phyloP scores from a whole-genome alignment of 2,113 vertebrate genomes.

The Nothoprocta perdicaria region DNA sequence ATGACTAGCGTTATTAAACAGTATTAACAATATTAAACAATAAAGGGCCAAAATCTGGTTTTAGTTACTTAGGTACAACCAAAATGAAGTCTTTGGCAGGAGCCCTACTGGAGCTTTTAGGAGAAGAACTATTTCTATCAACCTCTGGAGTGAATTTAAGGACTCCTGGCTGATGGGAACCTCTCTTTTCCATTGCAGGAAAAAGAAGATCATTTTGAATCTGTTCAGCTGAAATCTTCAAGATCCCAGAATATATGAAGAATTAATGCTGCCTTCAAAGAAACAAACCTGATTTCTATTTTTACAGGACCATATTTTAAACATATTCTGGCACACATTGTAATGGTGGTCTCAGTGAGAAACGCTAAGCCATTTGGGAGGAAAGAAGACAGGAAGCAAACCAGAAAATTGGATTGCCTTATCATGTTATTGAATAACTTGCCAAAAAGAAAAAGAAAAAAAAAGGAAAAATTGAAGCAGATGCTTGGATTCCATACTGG shows the following conservation, averaged over 20 bases:
- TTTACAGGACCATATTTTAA: slow-evolving; percentile 73
- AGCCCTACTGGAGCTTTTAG: background rate
- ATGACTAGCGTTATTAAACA: background rate
- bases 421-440: slow-evolving; percentile 73
- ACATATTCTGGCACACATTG: slow-evolving; percentile 60
- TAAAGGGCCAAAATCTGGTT: background rate
- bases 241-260: slow-evolving; percentile 87
- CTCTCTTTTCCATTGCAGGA: slow-evolving; percentile 81
- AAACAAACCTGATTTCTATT: slow-evolving; percentile 71
- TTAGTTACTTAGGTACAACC: background rate
- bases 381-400: slow-evolving; percentile 59
- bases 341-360: slow-evolving; percentile 62
- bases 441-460: slow-evolving; percentile 65
- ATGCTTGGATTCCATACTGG: slow-evolving; percentile 68
- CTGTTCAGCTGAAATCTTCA: slow-evolving; percentile 93
- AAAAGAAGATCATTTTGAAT: slow-evolving; percentile 91
- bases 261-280: slow-evolving; percentile 67
- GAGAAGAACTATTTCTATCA: background rate
- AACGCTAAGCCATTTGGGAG: slow-evolving; percentile 34
- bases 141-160: background rate
- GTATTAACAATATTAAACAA: background rate
- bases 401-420: slow-evolving; percentile 76
- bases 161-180: background rate
- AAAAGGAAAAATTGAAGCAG: slow-evolving; percentile 25
- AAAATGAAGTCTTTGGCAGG: background rate